Base-by-base conservation (phyloP, 2,113 vertebrate genomes). In the Pycnonotus jocosus region DNA sequence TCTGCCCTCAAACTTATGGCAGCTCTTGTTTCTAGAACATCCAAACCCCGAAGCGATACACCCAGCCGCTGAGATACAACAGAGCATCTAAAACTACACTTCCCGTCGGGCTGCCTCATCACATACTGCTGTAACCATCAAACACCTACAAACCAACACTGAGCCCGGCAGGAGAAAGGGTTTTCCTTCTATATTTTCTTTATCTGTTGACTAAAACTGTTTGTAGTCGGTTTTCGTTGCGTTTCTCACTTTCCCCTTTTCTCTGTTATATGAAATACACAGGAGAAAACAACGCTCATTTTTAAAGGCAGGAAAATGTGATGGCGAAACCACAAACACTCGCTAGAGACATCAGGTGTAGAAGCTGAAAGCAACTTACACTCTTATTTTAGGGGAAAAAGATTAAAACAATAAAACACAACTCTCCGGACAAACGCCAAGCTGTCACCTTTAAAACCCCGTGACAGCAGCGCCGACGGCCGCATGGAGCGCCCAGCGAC, bases 221-320 rank as follows among this genome's bases (percentile, higher is more conserved):
- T 58, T 68, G 44, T 8, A 77, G n/a, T 7, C 5, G 1, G 20
- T 44, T 95, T 88, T 93, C 56, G 17, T 21, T 11, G 45, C 35
- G 66, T 85, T 82, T 94, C 85, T 86, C 79, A 56, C 81, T 94
- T 93, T 61, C 60, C 38, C 66, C 70, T 62, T 45, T 70, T 51
- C 62, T 80, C 47, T 71, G 28, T 18, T 27, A 30, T 9, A 31
- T 9, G 51, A 85, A 86, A 38, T 10, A 25, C 48, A 31, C 9
- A 56, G 40, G 83, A 89, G 54, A 92, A 90, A 92, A 88, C 62
- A 82, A 31, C 30, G 22, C 76, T 42, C 60, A 20, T 16, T 53
- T 50, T 40, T 27, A 78, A 93, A 90, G 79, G 72, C 60, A 93
- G 93, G 90, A 68, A 96, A 96, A 94, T 35, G 68, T n/a, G 79